Conservation (phyloP, 2,113 vertebrate species). For the Malurus cyaneus region DNA sequence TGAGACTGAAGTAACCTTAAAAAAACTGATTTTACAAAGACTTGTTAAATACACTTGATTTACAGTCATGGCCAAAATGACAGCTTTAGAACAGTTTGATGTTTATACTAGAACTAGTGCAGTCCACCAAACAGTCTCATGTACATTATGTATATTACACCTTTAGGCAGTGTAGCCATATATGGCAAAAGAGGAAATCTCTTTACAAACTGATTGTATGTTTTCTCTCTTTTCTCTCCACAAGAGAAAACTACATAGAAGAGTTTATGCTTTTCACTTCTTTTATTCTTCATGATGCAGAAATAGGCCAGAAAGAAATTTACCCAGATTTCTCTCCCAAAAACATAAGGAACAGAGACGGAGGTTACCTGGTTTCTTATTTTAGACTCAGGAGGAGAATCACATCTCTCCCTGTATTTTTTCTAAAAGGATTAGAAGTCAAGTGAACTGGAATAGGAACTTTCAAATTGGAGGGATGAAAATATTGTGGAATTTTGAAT, state of each 20-base stretch:
- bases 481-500: background rate
- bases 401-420: background rate
- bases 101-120: background rate
- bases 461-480: background rate
- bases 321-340: background rate
- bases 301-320: background rate
- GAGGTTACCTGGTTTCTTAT: background rate
- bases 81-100: background rate
- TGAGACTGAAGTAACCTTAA: background rate
- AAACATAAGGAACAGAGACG: background rate
- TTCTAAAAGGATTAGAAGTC: background rate
- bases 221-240: background rate
- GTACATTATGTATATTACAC: background rate
- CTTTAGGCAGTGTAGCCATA: background rate
- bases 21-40: background rate
- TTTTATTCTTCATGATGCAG: background rate
- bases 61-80: background rate
- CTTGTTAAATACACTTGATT: background rate
- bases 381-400: background rate
- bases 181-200: background rate
- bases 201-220: background rate
- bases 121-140: background rate
- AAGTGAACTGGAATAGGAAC: background rate
- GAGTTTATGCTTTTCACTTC: background rate
- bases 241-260: background rate